Evolutionary conservation across 2,113 vertebrate genomes (phyloP), one percentile per base, ranked within the genome.

Genomic region (Columba janthina): DNA sequence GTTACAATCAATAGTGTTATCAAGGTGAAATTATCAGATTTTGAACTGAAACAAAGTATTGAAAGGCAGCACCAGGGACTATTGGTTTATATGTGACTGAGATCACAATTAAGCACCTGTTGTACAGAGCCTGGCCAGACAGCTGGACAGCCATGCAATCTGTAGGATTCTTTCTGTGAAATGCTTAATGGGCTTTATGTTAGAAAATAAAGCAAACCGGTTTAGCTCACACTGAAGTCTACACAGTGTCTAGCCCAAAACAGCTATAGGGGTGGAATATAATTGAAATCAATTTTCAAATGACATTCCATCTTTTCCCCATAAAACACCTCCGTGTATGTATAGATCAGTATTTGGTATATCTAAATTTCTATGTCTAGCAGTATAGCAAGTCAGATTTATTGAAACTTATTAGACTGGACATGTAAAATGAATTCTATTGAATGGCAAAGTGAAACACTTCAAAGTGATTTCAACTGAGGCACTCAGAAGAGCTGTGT

Each of bases 41-140:
- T 81, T 61, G 38, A 95, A 36, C 17, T 78, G 76, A 67, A 93
- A 38, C 11, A 19, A 67, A 57, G 57, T 8, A 84, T 1, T 72
- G 73, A 69, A 77, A 92, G n/a, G 40, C 83, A 88, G 51, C 32
- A 83, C 6, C 20, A 69, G 40, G 64, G 26, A 65, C n/a, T 74
- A 36, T 4, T 73, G 77, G 36, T n/a, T 61, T 24, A 69, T 16
- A 46, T 57, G 58, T 40, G 85, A 81, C 44, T 72, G 61, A 94
- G 93, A 53, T 72, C 69, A 84, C 61, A 77, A 80, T 48, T 46
- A 77, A 95, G 77, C 93, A 96, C 67, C 91, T 95, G 91, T 71
- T 91, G 78, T 28, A 48, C n/a, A n/a, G 29, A 86, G 75, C 18
- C 64, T 67, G 57, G 32, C 50, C 75, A 86, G 88, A 91, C 85